Evolutionary conservation across 2,888 invertebrate genomes (phyloP).

Genomic region (Tribolium freemani): DNA sequence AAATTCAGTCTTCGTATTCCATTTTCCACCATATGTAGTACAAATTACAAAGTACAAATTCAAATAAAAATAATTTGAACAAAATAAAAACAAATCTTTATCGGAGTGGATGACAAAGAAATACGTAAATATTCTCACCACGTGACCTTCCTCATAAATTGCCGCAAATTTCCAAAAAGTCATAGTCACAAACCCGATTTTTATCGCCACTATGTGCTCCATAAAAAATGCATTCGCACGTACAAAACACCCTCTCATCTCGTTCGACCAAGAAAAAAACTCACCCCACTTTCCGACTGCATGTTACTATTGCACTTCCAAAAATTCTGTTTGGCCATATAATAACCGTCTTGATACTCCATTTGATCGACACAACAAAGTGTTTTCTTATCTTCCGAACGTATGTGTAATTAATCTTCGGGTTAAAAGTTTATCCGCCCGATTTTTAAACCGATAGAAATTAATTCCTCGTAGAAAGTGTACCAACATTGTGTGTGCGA

Average conservation of each 20-base stretch:
- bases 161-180: not conserved
- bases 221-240: slow-evolving; percentile 15
- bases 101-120: too few species aligned
- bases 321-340: slow-evolving; percentile 13
- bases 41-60: too few species aligned
- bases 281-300: slow-evolving; percentile 57
- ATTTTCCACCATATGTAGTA: too few species aligned
- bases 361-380: slow-evolving; percentile 6
- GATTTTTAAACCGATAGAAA: slow-evolving; percentile 26
- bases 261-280: slow-evolving; percentile 19
- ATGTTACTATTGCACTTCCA: slow-evolving; percentile 34
- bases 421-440: slow-evolving; percentile 38
- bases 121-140: not conserved
- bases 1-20: too few species aligned
- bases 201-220: not conserved
- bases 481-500: slow-evolving; percentile 19
- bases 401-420: slow-evolving; percentile 8
- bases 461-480: slow-evolving; percentile 37
- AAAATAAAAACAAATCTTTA: too few species aligned
- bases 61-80: too few species aligned
- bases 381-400: not conserved
- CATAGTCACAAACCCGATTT: not conserved
- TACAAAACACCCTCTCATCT: not conserved
- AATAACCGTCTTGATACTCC: slow-evolving; percentile 37
- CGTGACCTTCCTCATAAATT: not conserved